A percentile compares a stretch with the other conserved stretches of the same genome.
These are phyloP conservation scores for Bombus cullumanus DNA, from an alignment of 1,140 invertebrate species.

Conservation along the genomic window DNA sequence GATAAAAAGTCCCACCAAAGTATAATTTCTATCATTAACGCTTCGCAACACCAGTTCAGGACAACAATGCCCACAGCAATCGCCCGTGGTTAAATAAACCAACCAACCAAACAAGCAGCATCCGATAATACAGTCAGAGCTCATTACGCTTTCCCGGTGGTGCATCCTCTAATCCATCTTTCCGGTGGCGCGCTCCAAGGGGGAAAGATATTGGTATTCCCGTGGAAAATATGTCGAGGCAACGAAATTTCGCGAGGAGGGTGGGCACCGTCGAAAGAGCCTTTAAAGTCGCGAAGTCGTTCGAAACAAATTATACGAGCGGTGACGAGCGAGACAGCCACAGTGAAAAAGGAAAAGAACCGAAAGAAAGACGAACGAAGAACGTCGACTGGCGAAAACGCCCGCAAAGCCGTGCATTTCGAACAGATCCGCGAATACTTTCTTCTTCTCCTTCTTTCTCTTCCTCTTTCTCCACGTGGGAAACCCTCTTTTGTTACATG, in stretches of 20 bases:
- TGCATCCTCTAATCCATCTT: conserved; percentile 38
- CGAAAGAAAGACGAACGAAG: too few species aligned
- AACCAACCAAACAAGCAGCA: neutral
- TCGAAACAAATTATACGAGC: conserved; percentile 62
- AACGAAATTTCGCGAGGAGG: conserved; percentile 51
- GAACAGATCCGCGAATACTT: conserved; percentile 36
- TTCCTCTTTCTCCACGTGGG: neutral
- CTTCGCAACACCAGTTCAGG: too few species aligned
- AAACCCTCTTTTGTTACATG: conserved; percentile 4
- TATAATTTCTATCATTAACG: neutral
- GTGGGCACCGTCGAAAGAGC: neutral
- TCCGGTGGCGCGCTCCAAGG: neutral
- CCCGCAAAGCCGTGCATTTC: conserved; percentile 47
- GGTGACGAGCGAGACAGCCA: conserved; percentile 28
- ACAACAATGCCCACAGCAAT: neutral
- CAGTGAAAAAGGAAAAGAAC: neutral
- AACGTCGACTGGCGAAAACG: conserved; percentile 5
- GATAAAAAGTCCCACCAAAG: neutral
- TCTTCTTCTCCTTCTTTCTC: too few species aligned
- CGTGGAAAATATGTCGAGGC: conserved; percentile 42
- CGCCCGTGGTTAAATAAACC: neutral
- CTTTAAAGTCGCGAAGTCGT: conserved; percentile 61
- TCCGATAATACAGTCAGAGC: neutral
- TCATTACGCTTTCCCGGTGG: conserved; percentile 5
- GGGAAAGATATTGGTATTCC: conserved; percentile 59